Conservation (phyloP, 2,113 vertebrate species). For the Perccottus glenii region DNA sequence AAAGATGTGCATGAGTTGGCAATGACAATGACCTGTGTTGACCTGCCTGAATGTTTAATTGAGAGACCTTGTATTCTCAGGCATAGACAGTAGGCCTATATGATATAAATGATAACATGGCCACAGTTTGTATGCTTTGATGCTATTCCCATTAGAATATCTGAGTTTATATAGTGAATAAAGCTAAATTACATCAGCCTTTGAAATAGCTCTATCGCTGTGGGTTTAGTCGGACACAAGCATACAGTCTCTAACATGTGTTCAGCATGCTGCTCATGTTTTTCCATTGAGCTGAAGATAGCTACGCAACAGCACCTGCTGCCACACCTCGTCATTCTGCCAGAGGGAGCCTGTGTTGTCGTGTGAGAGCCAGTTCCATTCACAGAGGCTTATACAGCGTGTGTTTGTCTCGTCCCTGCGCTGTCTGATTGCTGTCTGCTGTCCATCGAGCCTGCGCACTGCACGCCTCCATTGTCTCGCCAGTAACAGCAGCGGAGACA, state of each 20-base stretch:
- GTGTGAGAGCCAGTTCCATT: not conserved
- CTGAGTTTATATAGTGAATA: not conserved
- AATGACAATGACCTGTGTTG: no score
- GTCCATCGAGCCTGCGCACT: conserved; percentile 74
- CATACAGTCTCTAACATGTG: not conserved
- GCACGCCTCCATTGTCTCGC: conserved; percentile 74
- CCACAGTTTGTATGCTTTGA: not conserved
- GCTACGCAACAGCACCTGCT: conserved; percentile 12
- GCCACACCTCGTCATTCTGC: conserved; percentile 13
- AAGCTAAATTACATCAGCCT: not conserved
- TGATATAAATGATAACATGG: no score
- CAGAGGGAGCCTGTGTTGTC: conserved; percentile 4
- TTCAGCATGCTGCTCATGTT: not conserved
- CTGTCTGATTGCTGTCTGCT: conserved; percentile 41
- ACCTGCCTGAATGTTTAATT: no score
- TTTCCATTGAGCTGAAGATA: conserved; percentile 3
- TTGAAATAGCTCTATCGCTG: not conserved
- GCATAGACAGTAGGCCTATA: no score
- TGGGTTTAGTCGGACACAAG: not conserved
- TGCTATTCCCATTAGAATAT: not conserved
- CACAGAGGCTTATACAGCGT: conserved; percentile 3
- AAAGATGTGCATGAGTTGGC: no score
- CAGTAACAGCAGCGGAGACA: conserved; percentile 48
- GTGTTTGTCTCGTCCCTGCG: conserved; percentile 16
- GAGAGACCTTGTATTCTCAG: no score